Percentiles rank a stretch among this genome's conserved stretches.
phyloP scores from a whole-genome alignment of 2,113 vertebrate genomes.

The Odontesthes bonariensis region DNA sequence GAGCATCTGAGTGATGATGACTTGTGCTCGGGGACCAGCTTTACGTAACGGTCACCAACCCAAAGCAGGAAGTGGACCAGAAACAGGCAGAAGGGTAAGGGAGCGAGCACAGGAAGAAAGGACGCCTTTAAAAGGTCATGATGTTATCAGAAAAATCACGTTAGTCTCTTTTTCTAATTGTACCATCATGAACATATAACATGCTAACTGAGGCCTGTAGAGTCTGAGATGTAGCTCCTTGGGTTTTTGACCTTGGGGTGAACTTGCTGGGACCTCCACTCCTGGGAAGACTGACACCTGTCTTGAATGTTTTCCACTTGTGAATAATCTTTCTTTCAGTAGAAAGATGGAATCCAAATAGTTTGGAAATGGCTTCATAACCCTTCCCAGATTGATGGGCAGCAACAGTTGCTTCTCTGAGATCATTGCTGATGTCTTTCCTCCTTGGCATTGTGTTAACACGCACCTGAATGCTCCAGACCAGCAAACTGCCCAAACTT shows the following conservation, averaged over 20 bases:
- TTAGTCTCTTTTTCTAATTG: background rate
- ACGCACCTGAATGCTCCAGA: too few species aligned
- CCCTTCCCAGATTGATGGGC: too few species aligned
- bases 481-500: too few species aligned
- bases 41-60: constrained; percentile 69
- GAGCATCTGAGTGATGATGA: constrained; percentile 64
- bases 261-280: background rate
- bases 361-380: background rate
- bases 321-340: background rate
- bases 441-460: background rate
- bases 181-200: background rate
- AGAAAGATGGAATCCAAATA: background rate
- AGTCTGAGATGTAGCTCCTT: background rate
- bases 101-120: background rate
- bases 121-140: constrained; percentile 35
- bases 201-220: background rate
- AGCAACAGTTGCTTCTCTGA: background rate
- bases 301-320: background rate
- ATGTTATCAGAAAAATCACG: background rate
- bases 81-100: constrained; percentile 42
- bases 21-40: constrained; percentile 59
- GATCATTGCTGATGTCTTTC: background rate
- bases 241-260: background rate
- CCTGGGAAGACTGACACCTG: too few species aligned
- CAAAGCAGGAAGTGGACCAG: constrained; percentile 60